Conservation (phyloP, 2,888 invertebrate genomes). For the Sphaeridia pumilis region DNA sequence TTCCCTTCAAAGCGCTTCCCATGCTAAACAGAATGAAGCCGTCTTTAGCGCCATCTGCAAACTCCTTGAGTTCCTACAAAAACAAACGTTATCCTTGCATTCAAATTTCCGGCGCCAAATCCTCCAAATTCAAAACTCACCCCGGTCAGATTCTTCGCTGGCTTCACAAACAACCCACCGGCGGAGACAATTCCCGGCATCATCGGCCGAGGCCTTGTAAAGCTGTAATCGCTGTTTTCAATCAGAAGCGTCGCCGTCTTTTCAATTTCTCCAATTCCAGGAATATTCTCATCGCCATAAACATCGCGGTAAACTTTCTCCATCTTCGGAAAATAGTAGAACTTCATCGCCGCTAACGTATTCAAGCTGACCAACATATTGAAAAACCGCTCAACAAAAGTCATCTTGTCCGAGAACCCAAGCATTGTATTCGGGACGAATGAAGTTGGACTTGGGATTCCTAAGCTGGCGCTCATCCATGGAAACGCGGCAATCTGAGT, state of each 20-base stretch:
- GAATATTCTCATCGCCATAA: conserved; percentile 18
- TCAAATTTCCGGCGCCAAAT: not conserved
- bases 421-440: conserved; percentile 38
- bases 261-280: conserved; percentile 24
- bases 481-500: conserved; percentile 11
- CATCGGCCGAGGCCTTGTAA: conserved; percentile 22
- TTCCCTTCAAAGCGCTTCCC: not conserved
- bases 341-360: conserved; percentile 38
- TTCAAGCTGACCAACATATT: conserved; percentile 37
- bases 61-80: not conserved
- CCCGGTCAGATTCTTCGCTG: conserved; percentile 28
- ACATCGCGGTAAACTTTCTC: conserved; percentile 13
- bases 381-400: conserved; percentile 35
- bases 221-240: conserved; percentile 29
- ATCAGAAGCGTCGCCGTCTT: conserved; percentile 30
- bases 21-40: not conserved
- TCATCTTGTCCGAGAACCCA: conserved; percentile 34
- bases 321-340: conserved; percentile 37
- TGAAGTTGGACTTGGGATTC: conserved; percentile 35
- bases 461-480: conserved; percentile 13
- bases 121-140: not conserved
- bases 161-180: conserved; percentile 35
- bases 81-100: not conserved
- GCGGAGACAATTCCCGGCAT: conserved; percentile 34
- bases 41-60: conserved; percentile 38